These are phyloP conservation scores for Sebastes fasciatus DNA, from an alignment of 2,113 vertebrate genomes.

Conservation along the genomic window DNA sequence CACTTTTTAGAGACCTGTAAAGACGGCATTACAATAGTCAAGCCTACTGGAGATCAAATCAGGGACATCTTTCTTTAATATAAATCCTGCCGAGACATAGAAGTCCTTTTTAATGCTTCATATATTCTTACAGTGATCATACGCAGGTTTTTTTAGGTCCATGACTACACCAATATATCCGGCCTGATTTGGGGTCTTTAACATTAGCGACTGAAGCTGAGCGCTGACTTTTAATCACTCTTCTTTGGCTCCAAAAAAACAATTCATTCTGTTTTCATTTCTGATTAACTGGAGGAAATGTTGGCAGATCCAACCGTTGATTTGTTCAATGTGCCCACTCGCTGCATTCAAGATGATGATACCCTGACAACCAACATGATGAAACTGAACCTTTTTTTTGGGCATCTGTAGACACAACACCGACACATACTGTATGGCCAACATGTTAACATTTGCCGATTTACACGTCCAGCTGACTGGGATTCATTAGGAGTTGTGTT, in stretches of 20 bases:
- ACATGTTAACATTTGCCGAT: background rate
- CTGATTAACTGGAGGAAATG: background rate
- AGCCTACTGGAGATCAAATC: background rate
- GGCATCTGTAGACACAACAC: background rate
- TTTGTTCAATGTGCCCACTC: background rate
- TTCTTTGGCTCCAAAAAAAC: no score
- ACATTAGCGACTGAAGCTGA: no score
- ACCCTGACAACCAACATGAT: background rate
- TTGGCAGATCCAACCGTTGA: background rate
- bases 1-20: no score
- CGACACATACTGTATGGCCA: background rate
- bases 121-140: no score
- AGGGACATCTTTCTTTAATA: background rate
- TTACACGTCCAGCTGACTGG: background rate
- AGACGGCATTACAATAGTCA: no score
- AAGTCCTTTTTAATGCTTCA: background rate
- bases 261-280: no score
- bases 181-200: background rate
- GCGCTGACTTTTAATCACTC: no score
- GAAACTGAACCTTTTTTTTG: background rate
- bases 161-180: background rate
- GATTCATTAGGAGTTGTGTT: background rate
- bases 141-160: no score
- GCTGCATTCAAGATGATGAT: background rate
- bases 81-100: background rate